Evolutionary conservation across 2,888 invertebrate genomes (phyloP).

Genomic region (Amphipoea oculea): DNA sequence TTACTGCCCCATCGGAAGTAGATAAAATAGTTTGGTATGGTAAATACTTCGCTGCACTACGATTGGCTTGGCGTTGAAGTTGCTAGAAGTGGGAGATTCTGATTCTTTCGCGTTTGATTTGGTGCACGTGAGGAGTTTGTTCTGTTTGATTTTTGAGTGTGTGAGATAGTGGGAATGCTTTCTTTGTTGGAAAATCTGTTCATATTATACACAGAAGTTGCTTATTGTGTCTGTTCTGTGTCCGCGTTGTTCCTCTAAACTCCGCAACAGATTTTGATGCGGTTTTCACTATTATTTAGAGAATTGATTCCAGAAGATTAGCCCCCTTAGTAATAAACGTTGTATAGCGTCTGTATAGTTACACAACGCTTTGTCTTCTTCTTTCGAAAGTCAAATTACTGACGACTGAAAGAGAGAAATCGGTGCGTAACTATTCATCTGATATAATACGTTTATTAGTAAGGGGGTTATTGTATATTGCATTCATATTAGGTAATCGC

Average conservation of each 20-base stretch:
- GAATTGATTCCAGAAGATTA: not conserved
- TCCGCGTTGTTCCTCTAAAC: not conserved
- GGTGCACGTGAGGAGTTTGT: conserved; percentile 18
- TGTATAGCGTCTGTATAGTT: too few relatives aligned
- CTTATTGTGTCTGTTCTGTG: not conserved
- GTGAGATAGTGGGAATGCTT: not conserved
- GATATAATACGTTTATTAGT: too few relatives aligned
- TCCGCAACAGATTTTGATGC: not conserved
- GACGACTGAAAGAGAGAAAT: too few relatives aligned
- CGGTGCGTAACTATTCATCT: too few relatives aligned
- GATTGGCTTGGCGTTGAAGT: conserved; percentile 39
- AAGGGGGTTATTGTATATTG: not conserved
- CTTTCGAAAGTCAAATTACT: too few relatives aligned
- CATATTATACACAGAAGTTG: not conserved
- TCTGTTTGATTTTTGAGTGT: not conserved
- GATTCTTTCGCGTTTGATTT: conserved; percentile 44
- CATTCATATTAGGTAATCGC: not conserved
- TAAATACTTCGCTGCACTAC: conserved; percentile 63
- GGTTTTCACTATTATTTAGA: not conserved
- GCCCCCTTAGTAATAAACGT: too few relatives aligned
- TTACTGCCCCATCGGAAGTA: conserved; percentile 77
- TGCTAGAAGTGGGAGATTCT: conserved; percentile 30
- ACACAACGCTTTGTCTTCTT: too few relatives aligned
- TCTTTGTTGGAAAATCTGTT: conserved; percentile 1
- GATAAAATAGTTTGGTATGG: conserved; percentile 74